Evolutionary conservation across 2,888 invertebrate species (phyloP).

Genomic region (Catocala fraxini): DNA sequence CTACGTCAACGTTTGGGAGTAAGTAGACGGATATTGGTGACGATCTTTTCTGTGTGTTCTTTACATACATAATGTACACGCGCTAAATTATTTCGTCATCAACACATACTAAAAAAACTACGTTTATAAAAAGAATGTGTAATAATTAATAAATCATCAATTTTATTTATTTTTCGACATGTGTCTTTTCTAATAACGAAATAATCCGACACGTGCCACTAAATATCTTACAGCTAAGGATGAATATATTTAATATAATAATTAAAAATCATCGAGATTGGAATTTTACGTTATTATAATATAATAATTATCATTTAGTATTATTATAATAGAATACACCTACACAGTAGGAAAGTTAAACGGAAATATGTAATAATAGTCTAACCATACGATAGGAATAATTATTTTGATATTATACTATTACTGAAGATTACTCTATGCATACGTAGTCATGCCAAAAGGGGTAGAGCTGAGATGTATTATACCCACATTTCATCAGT

Average conservation of each 20-base stretch:
- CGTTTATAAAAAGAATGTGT: too few species aligned
- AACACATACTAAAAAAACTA: background rate
- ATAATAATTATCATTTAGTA: conserved; percentile 47
- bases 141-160: too few species aligned
- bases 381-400: conserved; percentile 43
- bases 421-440: conserved; percentile 15
- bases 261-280: conserved; percentile 51
- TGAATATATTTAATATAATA: conserved; percentile 49
- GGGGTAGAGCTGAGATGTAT: too few species aligned
- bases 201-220: conserved; percentile 40
- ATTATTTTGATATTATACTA: conserved; percentile 28
- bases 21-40: conserved; percentile 65
- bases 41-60: conserved; percentile 55
- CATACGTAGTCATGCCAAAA: too few species aligned
- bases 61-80: conserved; percentile 42
- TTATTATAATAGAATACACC: conserved; percentile 56
- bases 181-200: conserved; percentile 14
- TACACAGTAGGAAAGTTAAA: conserved; percentile 72
- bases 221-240: conserved; percentile 49
- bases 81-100: conserved; percentile 36
- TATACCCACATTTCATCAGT: too few species aligned
- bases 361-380: conserved; percentile 47
- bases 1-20: conserved; percentile 50
- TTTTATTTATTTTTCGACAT: too few species aligned
- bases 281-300: conserved; percentile 45